Conservation (phyloP, 2,797 vertebrate genomes). For the Novumbra hubbsi region DNA sequence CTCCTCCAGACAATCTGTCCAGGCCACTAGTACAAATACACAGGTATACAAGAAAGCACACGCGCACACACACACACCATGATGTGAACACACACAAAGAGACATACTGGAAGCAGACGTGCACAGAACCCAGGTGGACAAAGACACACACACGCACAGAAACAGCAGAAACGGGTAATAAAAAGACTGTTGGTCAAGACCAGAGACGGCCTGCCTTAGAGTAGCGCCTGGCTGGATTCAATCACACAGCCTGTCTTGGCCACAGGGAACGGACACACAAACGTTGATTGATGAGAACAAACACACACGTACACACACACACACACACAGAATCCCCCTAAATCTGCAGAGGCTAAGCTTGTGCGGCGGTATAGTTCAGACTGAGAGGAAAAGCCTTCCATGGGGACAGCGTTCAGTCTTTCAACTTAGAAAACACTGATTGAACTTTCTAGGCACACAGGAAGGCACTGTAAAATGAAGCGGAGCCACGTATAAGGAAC, state of each 20-base stretch:
- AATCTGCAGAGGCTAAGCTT: conserved; percentile 12
- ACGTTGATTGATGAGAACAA: neutral
- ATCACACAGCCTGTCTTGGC: conserved; percentile 56
- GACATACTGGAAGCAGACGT: neutral
- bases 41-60: neutral
- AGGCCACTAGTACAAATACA: neutral
- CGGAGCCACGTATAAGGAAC: neutral
- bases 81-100: neutral
- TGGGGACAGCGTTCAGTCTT: neutral
- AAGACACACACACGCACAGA: conserved; percentile 26
- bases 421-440: neutral
- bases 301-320: conserved; percentile 8
- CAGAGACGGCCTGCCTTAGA: conserved; percentile 50
- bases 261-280: conserved; percentile 19
- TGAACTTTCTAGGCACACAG: neutral
- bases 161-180: conserved; percentile 49
- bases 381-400: conserved; percentile 3
- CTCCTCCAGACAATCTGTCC: neutral
- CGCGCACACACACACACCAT: neutral
- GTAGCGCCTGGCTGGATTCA: conserved; percentile 55
- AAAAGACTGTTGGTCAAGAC: conserved; percentile 52
- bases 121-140: neutral
- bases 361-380: conserved; percentile 21
- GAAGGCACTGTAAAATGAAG: neutral
- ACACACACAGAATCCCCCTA: conserved; percentile 17